A percentile compares a stretch with the other conserved stretches of the same genome.
These are phyloP conservation scores for Sminthurinus aureus DNA, from an alignment of 2,888 invertebrate genomes.

Conservation along the genomic window DNA sequence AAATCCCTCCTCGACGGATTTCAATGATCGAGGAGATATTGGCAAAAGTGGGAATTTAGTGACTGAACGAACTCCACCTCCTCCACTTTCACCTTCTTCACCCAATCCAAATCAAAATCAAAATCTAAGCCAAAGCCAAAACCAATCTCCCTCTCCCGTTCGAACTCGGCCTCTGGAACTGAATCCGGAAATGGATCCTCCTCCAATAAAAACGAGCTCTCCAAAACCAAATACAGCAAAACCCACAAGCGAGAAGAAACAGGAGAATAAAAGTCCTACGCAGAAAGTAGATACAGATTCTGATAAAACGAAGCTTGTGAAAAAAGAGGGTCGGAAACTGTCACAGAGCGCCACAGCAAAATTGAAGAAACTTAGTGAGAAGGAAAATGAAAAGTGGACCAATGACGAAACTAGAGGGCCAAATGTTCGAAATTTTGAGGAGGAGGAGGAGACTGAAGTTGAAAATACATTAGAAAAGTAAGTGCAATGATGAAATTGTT, in stretches of 20 bases:
- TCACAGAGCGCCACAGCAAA: background rate
- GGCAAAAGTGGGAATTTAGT: background rate
- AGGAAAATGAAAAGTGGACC: slow-evolving; percentile 22
- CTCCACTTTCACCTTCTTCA: no score
- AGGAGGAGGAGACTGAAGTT: background rate
- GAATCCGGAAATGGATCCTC: no score
- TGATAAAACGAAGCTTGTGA: background rate
- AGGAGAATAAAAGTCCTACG: background rate
- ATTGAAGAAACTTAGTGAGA: background rate
- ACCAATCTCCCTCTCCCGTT: no score
- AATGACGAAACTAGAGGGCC: background rate
- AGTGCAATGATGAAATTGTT: background rate
- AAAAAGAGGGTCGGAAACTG: no score
- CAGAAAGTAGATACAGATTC: background rate
- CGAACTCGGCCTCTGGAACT: no score
- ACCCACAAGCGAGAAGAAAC: no score
- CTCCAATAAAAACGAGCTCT: no score
- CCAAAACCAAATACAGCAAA: no score
- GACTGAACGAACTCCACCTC: no score
- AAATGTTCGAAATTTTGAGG: background rate
- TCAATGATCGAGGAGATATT: background rate
- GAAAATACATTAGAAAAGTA: background rate
- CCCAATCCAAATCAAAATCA: no score
- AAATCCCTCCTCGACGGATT: background rate
- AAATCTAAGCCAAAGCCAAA: no score